These are phyloP conservation scores for Brenthis daphne DNA, from an alignment of 2,888 invertebrate species.

Conservation along the genomic window DNA sequence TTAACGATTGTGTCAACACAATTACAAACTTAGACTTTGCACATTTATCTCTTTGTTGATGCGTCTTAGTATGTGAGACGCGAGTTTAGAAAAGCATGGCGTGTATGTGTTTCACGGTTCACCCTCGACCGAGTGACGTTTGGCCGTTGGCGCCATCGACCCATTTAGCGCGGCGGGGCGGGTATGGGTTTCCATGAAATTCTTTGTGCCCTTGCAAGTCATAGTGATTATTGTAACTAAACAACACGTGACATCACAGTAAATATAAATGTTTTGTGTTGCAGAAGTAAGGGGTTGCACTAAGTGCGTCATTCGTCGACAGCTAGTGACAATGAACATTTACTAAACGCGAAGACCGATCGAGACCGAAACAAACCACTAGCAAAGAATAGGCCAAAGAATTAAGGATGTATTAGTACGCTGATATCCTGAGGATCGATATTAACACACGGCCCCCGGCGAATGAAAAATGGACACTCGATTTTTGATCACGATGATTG, in stretches of 20 bases:
- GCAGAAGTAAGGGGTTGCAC: constrained; percentile 77
- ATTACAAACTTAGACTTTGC: constrained; percentile 35
- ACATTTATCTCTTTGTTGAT: constrained; percentile 36
- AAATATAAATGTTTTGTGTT: constrained; percentile 57
- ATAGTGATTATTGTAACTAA: constrained; percentile 61
- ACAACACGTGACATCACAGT: constrained; percentile 55
- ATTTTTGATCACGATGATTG: constrained; percentile 69
- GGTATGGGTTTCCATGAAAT: constrained; percentile 63
- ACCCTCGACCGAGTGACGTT: constrained; percentile 69
- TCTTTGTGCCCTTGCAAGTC: constrained; percentile 62
- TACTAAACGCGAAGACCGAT: constrained; percentile 65
- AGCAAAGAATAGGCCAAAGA: constrained; percentile 80
- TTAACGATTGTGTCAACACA: constrained; percentile 55
- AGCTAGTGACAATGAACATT: constrained; percentile 77
- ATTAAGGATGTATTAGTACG: constrained; percentile 77
- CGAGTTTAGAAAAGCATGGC: constrained; percentile 33
- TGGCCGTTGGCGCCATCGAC: constrained; percentile 77
- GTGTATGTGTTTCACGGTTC: constrained; percentile 49
- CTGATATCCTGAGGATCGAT: constrained; percentile 73
- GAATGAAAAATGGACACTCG: constrained; percentile 79
- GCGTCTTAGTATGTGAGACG: constrained; percentile 37
- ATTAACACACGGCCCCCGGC: constrained; percentile 77
- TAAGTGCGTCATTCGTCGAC: constrained; percentile 74
- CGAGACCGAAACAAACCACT: constrained; percentile 62
- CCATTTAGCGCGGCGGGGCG: constrained; percentile 73